These are phyloP conservation scores for Halictus rubicundus DNA, from an alignment of 1,140 invertebrate species.

Conservation along the genomic window DNA sequence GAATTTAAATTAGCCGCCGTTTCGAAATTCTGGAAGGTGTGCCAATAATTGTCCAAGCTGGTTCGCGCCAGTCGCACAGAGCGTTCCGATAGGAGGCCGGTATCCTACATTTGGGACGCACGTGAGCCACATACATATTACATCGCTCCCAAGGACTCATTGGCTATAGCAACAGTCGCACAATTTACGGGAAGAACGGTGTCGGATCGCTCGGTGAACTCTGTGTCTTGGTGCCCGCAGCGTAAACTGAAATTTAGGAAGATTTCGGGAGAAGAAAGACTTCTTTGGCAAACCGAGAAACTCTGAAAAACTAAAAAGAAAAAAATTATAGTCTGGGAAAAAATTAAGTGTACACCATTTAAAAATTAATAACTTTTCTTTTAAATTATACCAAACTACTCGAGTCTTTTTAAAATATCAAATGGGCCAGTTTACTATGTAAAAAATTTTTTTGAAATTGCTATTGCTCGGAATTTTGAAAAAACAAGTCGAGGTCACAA, in stretches of 20 bases:
- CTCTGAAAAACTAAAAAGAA: too few relatives aligned
- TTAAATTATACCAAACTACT: too few relatives aligned
- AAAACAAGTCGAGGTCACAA: too few relatives aligned
- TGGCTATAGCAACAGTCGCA: slow-evolving; percentile 55
- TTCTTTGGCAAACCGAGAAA: neutral
- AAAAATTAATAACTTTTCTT: too few relatives aligned
- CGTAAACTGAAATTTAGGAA: neutral
- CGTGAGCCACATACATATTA: slow-evolving; percentile 71
- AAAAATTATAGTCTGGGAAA: too few relatives aligned
- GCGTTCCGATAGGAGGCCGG: slow-evolving; percentile 57
- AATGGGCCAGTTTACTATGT: too few relatives aligned
- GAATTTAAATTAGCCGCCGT: slow-evolving; percentile 35
- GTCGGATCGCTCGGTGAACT: slow-evolving; percentile 40
- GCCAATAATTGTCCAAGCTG: slow-evolving; percentile 54
- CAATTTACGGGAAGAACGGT: slow-evolving; percentile 52
- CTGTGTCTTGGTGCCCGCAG: too few relatives aligned
- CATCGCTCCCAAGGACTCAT: slow-evolving; percentile 64
- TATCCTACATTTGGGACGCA: slow-evolving; percentile 65
- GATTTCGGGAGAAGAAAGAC: neutral
- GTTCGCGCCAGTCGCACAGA: slow-evolving; percentile 3
- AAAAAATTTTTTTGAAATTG: too few relatives aligned
- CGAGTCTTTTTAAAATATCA: too few relatives aligned
- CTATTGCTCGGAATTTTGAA: too few relatives aligned
- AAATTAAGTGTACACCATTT: too few relatives aligned
- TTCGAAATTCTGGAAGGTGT: slow-evolving; percentile 24